Percentiles rank a stretch among this genome's conserved stretches.
Conservation (phyloP, 2,888 invertebrate species). For the Acronicta alni region DNA sequence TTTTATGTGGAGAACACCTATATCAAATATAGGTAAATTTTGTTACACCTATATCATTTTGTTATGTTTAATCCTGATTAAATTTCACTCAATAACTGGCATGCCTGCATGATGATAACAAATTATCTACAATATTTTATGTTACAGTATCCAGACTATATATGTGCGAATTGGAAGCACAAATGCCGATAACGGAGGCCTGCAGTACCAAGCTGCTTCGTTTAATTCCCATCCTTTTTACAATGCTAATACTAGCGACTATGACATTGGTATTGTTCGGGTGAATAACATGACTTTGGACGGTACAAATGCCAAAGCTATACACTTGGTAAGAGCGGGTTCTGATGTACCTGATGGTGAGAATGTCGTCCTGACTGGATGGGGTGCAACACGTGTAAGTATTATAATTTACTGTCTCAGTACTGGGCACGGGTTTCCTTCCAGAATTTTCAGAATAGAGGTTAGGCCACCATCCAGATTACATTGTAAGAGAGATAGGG, state of each 20-base stretch:
- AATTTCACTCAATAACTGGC: too few species aligned
- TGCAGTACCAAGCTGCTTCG: conserved; percentile 68
- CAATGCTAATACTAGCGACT: conserved; percentile 74
- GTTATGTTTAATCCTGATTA: too few species aligned
- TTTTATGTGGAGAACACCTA: too few species aligned
- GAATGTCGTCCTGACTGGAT: conserved; percentile 72
- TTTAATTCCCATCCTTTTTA: conserved; percentile 76
- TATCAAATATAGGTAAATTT: too few species aligned
- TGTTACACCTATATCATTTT: too few species aligned
- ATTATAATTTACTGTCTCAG: neutral
- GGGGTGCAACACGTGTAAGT: conserved; percentile 80
- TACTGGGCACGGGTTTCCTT: too few species aligned
- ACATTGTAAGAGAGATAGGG: too few species aligned
- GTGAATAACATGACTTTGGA: conserved; percentile 73
- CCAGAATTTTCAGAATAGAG: too few species aligned
- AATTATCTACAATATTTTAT: neutral
- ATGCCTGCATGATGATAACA: too few species aligned
- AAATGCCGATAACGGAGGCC: conserved; percentile 74
- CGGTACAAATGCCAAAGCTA: conserved; percentile 63
- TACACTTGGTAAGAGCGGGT: conserved; percentile 58
- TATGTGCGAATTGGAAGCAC: conserved; percentile 80
- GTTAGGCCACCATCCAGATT: too few species aligned
- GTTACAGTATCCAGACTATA: conserved; percentile 66
- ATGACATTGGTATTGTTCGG: conserved; percentile 81
- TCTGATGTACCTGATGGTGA: conserved; percentile 63